Evolutionary conservation across 2,797 vertebrate species (phyloP).

Genomic region (Morelia viridis): DNA sequence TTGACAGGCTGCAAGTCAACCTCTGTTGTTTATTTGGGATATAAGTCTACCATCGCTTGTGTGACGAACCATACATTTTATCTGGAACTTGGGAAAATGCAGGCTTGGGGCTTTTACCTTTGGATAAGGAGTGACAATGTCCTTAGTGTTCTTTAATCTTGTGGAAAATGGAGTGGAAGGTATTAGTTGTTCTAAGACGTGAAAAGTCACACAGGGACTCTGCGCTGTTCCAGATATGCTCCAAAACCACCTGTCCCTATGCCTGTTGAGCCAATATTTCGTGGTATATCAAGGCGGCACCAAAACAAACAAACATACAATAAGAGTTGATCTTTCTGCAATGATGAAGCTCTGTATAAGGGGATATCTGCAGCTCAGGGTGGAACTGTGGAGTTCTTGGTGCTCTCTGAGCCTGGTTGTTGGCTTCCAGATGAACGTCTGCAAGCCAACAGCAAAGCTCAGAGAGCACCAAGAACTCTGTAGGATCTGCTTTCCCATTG

Average conservation of each 20-base stretch:
- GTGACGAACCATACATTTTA: background rate
- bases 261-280: too few species aligned
- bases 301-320: too few species aligned
- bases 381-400: too few species aligned
- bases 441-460: too few species aligned
- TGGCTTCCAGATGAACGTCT: too few species aligned
- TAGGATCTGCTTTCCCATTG: too few species aligned
- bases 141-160: background rate
- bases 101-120: background rate
- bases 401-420: too few species aligned
- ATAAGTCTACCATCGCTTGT: background rate
- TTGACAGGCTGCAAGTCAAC: background rate
- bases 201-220: background rate
- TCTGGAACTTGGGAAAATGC: background rate
- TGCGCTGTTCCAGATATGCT: background rate
- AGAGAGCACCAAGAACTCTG: too few species aligned
- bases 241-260: background rate
- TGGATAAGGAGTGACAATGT: background rate
- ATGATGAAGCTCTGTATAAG: too few species aligned
- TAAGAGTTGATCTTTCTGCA: too few species aligned
- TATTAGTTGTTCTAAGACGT: background rate
- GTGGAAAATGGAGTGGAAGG: background rate
- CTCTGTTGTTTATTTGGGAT: background rate
- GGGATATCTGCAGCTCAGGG: too few species aligned
- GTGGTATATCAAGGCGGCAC: too few species aligned